Conservation (phyloP, 53 echinoderm and acorn worm species). For the Glandiceps talaboti region DNA sequence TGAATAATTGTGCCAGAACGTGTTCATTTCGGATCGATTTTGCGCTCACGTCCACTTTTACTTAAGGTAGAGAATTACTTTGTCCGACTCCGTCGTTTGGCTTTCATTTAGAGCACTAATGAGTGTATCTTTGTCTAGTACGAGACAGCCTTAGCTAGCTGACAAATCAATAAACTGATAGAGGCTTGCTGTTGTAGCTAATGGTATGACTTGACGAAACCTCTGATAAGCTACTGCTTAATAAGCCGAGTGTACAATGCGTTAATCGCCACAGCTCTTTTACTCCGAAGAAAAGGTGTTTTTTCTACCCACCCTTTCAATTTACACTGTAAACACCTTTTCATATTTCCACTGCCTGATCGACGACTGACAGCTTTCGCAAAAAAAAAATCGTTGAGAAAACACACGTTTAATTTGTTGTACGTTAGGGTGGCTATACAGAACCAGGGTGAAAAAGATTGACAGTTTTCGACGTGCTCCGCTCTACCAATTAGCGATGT, state of each 20-base stretch:
- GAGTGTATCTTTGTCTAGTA: not conserved
- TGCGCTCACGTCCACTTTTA: not conserved
- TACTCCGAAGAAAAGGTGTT: not conserved
- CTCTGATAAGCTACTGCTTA: not conserved
- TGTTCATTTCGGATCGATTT: not conserved
- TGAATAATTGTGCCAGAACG: not conserved
- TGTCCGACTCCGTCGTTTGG: not conserved
- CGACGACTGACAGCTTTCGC: not conserved
- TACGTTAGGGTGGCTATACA: too few species aligned
- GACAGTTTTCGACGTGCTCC: not conserved
- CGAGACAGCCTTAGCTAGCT: not conserved
- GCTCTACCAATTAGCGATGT: not conserved
- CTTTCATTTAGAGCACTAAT: not conserved
- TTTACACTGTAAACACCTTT: not conserved
- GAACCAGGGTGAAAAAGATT: not conserved
- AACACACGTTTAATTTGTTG: not conserved
- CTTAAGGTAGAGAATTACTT: not conserved
- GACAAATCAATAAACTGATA: not conserved
- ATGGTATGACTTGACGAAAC: not conserved
- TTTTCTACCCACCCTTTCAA: not conserved
- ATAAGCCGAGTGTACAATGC: not conserved
- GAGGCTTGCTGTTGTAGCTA: not conserved
- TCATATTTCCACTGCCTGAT: not conserved
- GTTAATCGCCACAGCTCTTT: not conserved
- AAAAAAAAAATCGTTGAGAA: not conserved